Base-by-base conservation (phyloP, 2,797 vertebrate species). In the Gorsachius magnificus region DNA sequence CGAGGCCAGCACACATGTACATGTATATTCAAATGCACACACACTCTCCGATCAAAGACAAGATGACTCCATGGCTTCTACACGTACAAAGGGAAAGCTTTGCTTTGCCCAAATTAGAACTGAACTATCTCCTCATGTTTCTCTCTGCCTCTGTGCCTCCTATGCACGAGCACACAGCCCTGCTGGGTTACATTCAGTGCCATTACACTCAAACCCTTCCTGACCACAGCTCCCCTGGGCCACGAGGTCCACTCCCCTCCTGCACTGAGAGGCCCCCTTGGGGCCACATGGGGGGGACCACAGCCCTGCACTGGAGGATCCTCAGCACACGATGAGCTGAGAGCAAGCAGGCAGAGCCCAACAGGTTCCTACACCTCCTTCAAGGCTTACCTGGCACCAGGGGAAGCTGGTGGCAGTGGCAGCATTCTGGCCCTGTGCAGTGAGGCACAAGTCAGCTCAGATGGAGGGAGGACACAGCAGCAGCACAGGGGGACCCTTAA, bases 301-400 rank as follows among this genome's bases (percentile, higher is more conserved):
- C 61, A 87, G 36, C 36, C 51, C 65, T 56, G 45, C 46, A 26
- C 56, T 26, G 60, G n/a, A 63, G 16, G 48, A 90, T 46, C 20
- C 53, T 75, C 16, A 12, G n/a, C 56, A 89, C 25, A 38, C 0
- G 1, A 54, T 0, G 9, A 43, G 46, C n/a, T 64, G 64, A 64
- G 18, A 68, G 25, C 15, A 56, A 63, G 33, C 50, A 68, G 33
- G 24, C 10, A 63, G 9, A 50, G 20, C n/a, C 64, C 16, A 21
- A 4, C 2, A 1, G 11, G 25, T 36, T 33, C 64, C 51, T 28
- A 3, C 0, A 0, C 12, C 24, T 69, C 48, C 45, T 71, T 64
- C 71, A 87, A 24, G 46, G 28, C 13, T 56, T 28, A 56, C 9
- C 5, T 51, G 35, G 26, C 57, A 46, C 24, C 38, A 60, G 77